Percentiles rank a stretch among this genome's conserved stretches.
phyloP scores from a whole-genome alignment of 1,140 invertebrate genomes.

The Drosophila seguyi region DNA sequence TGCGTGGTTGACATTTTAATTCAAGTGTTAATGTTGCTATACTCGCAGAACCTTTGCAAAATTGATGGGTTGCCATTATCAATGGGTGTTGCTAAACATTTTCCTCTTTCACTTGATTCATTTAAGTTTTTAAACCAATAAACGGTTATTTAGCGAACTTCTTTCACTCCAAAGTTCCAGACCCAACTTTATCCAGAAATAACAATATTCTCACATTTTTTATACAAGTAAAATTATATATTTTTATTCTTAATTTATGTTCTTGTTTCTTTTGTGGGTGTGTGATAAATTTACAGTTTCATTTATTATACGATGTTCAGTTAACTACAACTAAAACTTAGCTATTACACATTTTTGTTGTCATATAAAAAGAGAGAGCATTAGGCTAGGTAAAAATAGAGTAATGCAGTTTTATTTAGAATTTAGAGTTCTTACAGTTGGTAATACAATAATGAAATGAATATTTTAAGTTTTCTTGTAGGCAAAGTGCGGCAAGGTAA shows the following conservation, averaged over 20 bases:
- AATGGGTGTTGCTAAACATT: neutral
- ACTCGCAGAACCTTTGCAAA: neutral
- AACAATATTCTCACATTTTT: neutral
- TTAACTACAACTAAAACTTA: constrained; percentile 78
- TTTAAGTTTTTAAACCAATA: neutral
- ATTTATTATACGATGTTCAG: constrained; percentile 73
- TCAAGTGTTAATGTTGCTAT: neutral
- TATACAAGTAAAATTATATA: constrained; percentile 20
- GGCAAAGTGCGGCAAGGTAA: constrained; percentile 76
- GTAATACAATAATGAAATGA: constrained; percentile 66
- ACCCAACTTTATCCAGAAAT: neutral
- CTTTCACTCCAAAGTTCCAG: neutral
- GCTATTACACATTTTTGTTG: constrained; percentile 36
- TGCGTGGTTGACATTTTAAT: neutral
- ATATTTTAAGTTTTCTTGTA: constrained; percentile 74
- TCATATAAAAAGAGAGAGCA: constrained; percentile 46
- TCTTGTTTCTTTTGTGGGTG: constrained; percentile 58
- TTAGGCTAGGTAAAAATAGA: constrained; percentile 65
- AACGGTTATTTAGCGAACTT: neutral
- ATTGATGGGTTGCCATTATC: neutral
- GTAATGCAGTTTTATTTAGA: constrained; percentile 54
- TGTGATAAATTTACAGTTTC: constrained; percentile 78
- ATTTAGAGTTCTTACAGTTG: constrained; percentile 49
- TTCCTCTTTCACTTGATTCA: neutral
- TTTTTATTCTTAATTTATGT: constrained; percentile 54